Conservation (phyloP, 2,113 vertebrate genomes). For the Scytalopus superciliaris region DNA sequence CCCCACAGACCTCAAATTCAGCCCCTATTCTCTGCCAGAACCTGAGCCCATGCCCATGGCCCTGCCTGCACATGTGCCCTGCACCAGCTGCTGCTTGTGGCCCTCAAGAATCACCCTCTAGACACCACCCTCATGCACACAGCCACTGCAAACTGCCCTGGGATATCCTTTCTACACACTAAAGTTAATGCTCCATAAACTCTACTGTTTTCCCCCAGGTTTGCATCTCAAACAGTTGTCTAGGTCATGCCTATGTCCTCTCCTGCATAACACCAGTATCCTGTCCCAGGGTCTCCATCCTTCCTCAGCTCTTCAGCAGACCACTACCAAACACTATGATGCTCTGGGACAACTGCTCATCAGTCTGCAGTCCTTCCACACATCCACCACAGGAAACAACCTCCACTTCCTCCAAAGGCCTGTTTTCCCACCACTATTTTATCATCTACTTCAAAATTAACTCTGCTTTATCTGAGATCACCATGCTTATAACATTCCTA, state of each 20-base stretch:
- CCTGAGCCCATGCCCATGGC: neutral
- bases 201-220: neutral
- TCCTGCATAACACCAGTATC: fast-evolving
- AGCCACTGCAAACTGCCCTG: fast-evolving
- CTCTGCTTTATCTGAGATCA: neutral
- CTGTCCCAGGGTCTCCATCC: neutral
- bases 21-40: neutral
- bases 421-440: neutral
- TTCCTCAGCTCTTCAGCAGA: neutral
- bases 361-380: neutral
- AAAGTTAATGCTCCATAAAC: neutral
- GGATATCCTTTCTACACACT: neutral
- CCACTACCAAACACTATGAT: fast-evolving
- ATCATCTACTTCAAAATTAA: neutral
- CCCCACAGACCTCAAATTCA: neutral
- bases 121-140: fast-evolving
- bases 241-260: fast-evolving
- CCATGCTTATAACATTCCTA: neutral
- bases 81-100: neutral
- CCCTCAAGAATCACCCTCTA: neutral
- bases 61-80: neutral
- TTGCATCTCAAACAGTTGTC: neutral
- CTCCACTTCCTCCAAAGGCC: neutral
- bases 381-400: neutral
- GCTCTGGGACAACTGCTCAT: neutral